Base-by-base conservation (phyloP, 2,888 invertebrate species). In the Lycocerus yunnanus region DNA sequence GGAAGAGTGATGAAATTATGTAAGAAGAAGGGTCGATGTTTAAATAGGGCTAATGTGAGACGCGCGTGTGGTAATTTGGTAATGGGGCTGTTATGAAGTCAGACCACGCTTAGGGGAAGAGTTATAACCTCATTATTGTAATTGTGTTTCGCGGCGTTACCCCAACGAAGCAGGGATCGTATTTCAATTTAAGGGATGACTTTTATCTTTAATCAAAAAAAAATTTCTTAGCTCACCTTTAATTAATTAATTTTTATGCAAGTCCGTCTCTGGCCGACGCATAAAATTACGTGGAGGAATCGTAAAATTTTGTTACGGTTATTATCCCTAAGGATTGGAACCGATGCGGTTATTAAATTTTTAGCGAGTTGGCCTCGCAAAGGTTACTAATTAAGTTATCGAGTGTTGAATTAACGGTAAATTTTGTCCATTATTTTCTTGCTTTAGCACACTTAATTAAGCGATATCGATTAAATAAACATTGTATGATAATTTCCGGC, bases 401-500 rank as follows among this genome's bases (percentile, higher is more conserved):
- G 43, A 43, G 43, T 63, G 72, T 61, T 27, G 67, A 60, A 72
- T 18, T 68, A 68, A 68, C 68, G 60, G 71, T 24, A 43, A 43
- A 43, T 43, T 43, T 63, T 63, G 15, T 63, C 68, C 63, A 72
- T 72, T 72, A 68, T 72, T 72, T 68, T 68, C 65, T 58, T 58
- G 20, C 68, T 73, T 72, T 59, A 65, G 69, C 60, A 69, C 72
- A 75, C 72, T 75, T 76, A 76, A 76, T 84, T 84, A 84, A 80
- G 80, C 73, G 68, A 71, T 82, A 85, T 85, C 84, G 84, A 85
- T 85, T 84, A 82, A 79, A 82, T 79, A 72, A 75, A 84, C 84
- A 85, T 83, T 83, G 81, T 81, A 79, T 80, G 80, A 81, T 82
- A 81, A 83, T 84, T 85, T 85, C 85, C 85, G 85, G 84, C 85